Evolutionary conservation across 2,113 vertebrate genomes (phyloP), one percentile per base, ranked within the genome.

Genomic region (Mustela nigripes): DNA sequence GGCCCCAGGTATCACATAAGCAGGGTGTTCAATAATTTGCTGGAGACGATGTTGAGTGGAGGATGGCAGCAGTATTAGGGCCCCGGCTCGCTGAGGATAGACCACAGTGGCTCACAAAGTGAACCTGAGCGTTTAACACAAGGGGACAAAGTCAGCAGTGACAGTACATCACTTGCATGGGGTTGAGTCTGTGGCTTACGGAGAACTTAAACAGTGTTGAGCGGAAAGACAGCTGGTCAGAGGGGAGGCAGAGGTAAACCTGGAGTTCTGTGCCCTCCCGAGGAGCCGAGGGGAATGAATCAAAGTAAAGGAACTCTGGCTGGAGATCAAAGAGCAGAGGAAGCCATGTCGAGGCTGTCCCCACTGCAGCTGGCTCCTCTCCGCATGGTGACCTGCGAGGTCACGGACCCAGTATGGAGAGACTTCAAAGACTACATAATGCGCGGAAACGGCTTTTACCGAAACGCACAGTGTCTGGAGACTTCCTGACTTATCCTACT

Each of bases 261-360:
- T 69, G 31, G 69, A 87, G 83, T 88, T 87, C 93, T 83, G 56
- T 36, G 62, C 10, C 11, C 83, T 24, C 96, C 24, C 65, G 48
- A 89, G 73, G 89, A 63, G 84, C 56, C 94, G 11, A 76, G 79
- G 83, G 74, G 89, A 63, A 88, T 65, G 90, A 85, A 88, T 96
- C 94, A 97, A 97, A 97, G 89, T 24, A 91, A 83, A 94, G 84
- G 88, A 80, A 81, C 92, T 95, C 79, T 92, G 94, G 92, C 97
- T 95, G 71, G 74, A 94, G 88, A 97, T 98, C 94, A 97, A 96
- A 97, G 94, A n/a, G 88, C 53, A 76, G 69, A 88, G 65, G 91
- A 74, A 90, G 91, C 2, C 15, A n/a, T 42, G 74, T n/a, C 22
- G 8, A 48, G 50, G 56, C 78, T 22, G 86, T 28, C 42, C 21